These are phyloP conservation scores for Nasonovia ribisnigri DNA, from an alignment of 2,888 invertebrate species.

Conservation along the genomic window DNA sequence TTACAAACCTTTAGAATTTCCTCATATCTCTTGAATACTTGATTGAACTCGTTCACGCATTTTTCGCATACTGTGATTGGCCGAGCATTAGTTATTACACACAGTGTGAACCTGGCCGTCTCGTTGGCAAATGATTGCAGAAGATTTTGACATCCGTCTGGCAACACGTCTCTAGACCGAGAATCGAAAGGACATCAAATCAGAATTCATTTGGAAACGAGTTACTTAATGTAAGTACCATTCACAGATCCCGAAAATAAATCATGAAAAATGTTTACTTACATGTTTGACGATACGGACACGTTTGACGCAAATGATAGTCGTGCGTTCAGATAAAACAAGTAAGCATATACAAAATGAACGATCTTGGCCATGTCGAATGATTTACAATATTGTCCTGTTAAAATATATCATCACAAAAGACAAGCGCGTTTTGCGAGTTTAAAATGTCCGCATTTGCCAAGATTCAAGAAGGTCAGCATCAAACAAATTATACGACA, in stretches of 20 bases:
- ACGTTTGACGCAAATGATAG: background rate
- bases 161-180: slow-evolving; percentile 35
- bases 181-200: background rate
- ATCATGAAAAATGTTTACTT: background rate
- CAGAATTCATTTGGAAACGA: background rate
- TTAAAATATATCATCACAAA: background rate
- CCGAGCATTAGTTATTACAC: slow-evolving; percentile 75
- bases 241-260: background rate
- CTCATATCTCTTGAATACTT: slow-evolving; percentile 73
- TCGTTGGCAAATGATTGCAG: slow-evolving; percentile 72
- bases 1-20: slow-evolving; percentile 71
- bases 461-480: background rate
- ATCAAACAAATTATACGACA: background rate
- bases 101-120: slow-evolving; percentile 75
- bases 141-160: slow-evolving; percentile 67
- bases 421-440: too few species aligned
- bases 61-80: slow-evolving; percentile 76
- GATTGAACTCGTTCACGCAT: slow-evolving; percentile 74
- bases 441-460: background rate
- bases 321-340: background rate
- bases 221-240: background rate
- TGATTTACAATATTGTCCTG: background rate
- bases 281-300: background rate
- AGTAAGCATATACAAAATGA: background rate
- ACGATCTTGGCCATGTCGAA: background rate